Base-by-base conservation (phyloP, 2,888 invertebrate genomes). In the Teleogryllus oceanicus region DNA sequence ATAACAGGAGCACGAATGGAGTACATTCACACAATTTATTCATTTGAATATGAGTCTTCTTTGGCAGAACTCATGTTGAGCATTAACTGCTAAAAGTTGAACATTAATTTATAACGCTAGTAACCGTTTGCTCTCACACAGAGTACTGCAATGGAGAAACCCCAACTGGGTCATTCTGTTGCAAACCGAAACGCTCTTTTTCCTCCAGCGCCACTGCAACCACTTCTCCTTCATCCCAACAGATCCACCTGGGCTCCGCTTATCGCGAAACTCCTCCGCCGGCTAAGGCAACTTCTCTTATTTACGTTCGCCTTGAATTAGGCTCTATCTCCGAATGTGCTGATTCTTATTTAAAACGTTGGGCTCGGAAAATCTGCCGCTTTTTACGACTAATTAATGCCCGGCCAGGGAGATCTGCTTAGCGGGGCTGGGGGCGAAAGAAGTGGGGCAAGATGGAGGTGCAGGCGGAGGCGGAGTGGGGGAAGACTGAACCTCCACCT, bases 291-390 rank as follows among this genome's bases (percentile, higher is more conserved):
- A 62, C 62, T 62, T n/a, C 62, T n/a, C 62, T 62, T 13, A 62
- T 62, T 62, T 62, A 62, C 62, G 62, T n/a, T 62, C 62, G 13
- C n/a, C 62, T 62, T 62, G 16, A 62, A 62, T 62, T 62, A 62
- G 62, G n/a, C 62, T 62, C 62, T 62, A 62, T 62, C 62, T 62
- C 62, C 62, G 62, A 62, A 62, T n/a, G 62, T 62, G 62, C 62
- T 62, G 62, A 62, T 62, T 62, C 62, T 62, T 62, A 62, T 62
- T 62, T 62, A 62, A 62, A 62, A 62, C 62, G 62, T 62, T 62
- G 62, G 62, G 13, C 37, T 8, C 37, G 37, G 37, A 37, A 37
- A 37, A 37, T 37, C 37, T 37, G 13, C 62, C 62, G 62, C 62
- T 62, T 62, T 62, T 62, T 62, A 62, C 62, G 13, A 16, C 62